Evolutionary conservation across 2,888 invertebrate genomes (phyloP), one percentile per base, ranked within the genome.

Genomic region (Bruchidius siliquastri): DNA sequence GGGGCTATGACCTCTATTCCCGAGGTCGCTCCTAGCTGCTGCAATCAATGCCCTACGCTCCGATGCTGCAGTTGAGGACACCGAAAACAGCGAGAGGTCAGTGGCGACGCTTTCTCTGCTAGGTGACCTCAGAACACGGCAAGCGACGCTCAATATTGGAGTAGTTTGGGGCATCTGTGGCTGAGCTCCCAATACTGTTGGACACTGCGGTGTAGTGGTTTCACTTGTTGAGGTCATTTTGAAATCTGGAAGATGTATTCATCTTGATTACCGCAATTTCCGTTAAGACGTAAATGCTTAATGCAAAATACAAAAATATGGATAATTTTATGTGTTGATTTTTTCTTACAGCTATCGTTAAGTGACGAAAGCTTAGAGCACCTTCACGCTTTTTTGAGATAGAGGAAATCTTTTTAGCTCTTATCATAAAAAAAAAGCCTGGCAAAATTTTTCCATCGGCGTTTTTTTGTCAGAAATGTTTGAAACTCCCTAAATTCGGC

Each of bases 61-160:
- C 21, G 87, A 86, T n/a, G 90, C 90, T 3, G 88, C 87, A 49
- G 89, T 89, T 20, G 90, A 89, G 8, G 90, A 90, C 76, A 91
- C 90, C 67, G 94, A 94, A 87, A 94, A 93, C 74, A 94, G 87
- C 0, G 94, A 94, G 72, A 95, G 87, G 85, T 95, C 94, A 0
- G 94, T 95, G 20, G 94, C 94, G 80, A 95, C 93, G 21, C 94
- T 94, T 87, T 95, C 95, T 86, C 94, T 94, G 21, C 94, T 94
- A 4, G 94, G 94, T 0, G 94, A 94, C 72, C 94, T 90, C 76
- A 92, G 84, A 87, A 92, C 91, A 75, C 92, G 90, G 82, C 91
- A 90, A 79, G 89, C 84, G 71, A 89, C 89, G 79, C 87, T 88
- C 77, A 89, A 82, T 20, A 87, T 87, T 13, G 89, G 88, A 69